Base-by-base conservation (phyloP, 2,113 vertebrate genomes). In the western clawed frog (Xenopus tropicalis) region DNA sequence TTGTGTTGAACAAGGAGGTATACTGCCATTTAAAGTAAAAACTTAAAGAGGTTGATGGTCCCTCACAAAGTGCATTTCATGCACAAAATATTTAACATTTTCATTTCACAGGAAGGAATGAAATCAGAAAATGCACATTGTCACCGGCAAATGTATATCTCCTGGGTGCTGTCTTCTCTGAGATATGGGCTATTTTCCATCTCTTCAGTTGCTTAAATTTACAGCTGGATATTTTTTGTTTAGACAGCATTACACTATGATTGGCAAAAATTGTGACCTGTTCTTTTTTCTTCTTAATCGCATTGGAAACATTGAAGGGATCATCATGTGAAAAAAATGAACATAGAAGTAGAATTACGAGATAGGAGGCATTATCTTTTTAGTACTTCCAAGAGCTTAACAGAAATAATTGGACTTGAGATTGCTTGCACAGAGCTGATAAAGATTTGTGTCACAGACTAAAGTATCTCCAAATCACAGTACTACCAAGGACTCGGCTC, bases 401-500 rank as follows among this genome's bases (percentile, higher is more conserved):
- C 72, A 21, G 44, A 37, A 61, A 74, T 74, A 74, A 74, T 74
- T 67, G 65, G 20, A 74, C 57, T 54, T 74, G 24, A 62, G 46
- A 63, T 69, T 52, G 46, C 66, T 69, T 54, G 66, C 46, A 56
- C 21, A 61, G 24, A 62, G 46, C 42, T 56, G 73, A 62, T 59
- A 74, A 74, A 68, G 57, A 74, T 69, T 74, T 69, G 65, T 74
- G 57, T 66, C 71, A 73, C 62, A 66, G 65, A 59, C 25, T 59
- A 66, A 73, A 66, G 51, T 19, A 61, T 54, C 61, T 66, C 71
- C 17, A 22, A 67, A 74, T 74, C 66, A 76, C 58, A 56, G 24
- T 25, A 29, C 42, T 48, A 61, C 54, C 61, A 76, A 76, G 44
- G 64, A 67, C 72, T 67, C 29, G 59, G 52, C 56, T 74, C 59